Base-by-base conservation (phyloP, 1,140 invertebrate species). In the Caerostris darwini region DNA sequence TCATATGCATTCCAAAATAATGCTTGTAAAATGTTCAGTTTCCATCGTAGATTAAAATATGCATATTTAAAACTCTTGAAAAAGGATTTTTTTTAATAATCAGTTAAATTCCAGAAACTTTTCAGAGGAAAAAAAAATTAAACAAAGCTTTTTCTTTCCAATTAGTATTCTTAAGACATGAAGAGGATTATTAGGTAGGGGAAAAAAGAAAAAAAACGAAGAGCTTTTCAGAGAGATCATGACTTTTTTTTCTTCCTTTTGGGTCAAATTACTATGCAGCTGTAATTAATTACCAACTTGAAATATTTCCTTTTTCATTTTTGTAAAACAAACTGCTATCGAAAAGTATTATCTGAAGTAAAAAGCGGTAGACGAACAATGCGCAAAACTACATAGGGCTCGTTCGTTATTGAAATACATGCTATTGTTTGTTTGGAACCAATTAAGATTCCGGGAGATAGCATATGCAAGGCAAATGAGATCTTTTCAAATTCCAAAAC, bases 381-480 rank as follows among this genome's bases (percentile, higher is more conserved):
- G 71, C 14, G 5, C 14, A 53, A 77, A 50, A 77, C 69, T 77
- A 7, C 34, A 53, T 12, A 53, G 71, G 17, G 57, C 54, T 58
- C 54, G 82, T 83, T 83, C 82, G 17, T 83, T 83, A 83, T 58
- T 57, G 82, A 57, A 56, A 58, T 54, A 83, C 17, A 83, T 83
- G n/a, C 54, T 10, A 58, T 83, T 83, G 82, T 83, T 56, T 83
- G 82, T 19, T 34, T 17, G n/a, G 56, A 83, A 83, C 82, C 82
- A 83, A 83, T 83, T 83, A 83, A 83, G 82, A 58, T 83, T 83
- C 8, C n/a, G 14, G 34, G 3, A 83, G 82, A 83, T 58, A 58
- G 82, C 19, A n/a, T 10, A 7, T 34, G 34, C 7, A 19, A 81
- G 12, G 10, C 14, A 83, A 83, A 83, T 83, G 82, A 19, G 19